Evolutionary conservation across 2,797 vertebrate species (phyloP), one percentile per base, ranked within the genome.

Genomic region (Gobio occitaniae): DNA sequence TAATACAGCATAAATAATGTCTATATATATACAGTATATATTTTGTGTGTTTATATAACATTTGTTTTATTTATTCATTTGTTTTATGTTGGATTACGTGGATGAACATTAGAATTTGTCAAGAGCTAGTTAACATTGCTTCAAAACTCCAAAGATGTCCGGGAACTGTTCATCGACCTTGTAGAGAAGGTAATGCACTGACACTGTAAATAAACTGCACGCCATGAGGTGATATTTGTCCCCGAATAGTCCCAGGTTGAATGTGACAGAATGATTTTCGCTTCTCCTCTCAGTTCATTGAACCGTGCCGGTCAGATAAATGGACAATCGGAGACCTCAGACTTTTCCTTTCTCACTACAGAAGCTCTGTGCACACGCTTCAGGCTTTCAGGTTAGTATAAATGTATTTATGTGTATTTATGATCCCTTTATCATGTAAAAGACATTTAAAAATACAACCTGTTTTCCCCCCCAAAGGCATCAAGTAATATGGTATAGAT

Each of bases 61-160:
- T 5, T 13, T 61, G 6, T 38, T 77, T 15, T 41, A 32, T n/a
- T 36, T 41, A 44, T 56, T 61, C 3, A 19, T 76, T 54, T 41
- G 7, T n/a, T 11, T 78, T 63, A 25, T 47, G n/a, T 48, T 63
- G 59, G n/a, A 61, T 29, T 65, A 65, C 1, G 4, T 65, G n/a
- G 61, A 44, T 70, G 36, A 32, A 8, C 21, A 59, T 32, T 90
- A 96, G 94, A 95, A 93, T 83, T 92, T 95, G 6, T 95, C 95
- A 32, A 92, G 93, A 76, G 94, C 92, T 96, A 85, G 93, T 96
- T 84, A 95, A 94, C 52, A 95, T 95, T 12, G 94, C 95, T 0
- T 92, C 93, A 44, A 95, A 95, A 82, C 94, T 96, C 91, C 84
- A 95, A 94, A 89, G 94, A 95, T 0, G 92, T 95, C 61, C 85